Conservation (phyloP, 37 sponge, comb jelly and placozoan species). For the Hormiphora californensis region DNA sequence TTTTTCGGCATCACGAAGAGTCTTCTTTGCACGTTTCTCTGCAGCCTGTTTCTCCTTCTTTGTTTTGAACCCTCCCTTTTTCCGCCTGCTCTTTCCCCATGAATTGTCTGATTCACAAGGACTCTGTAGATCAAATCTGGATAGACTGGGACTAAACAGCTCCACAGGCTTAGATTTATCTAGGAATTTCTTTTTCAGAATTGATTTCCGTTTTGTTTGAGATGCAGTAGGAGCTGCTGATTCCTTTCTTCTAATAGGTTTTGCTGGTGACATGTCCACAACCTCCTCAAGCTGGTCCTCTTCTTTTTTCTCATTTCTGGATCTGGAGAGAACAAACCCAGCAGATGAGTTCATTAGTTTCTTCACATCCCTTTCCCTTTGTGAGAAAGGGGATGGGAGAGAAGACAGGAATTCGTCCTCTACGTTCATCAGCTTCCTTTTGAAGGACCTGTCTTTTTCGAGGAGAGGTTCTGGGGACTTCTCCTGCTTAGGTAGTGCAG, state of each 20-base stretch:
- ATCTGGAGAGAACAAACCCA: too few relatives aligned
- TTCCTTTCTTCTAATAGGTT: too few relatives aligned
- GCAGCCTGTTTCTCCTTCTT: neutral
- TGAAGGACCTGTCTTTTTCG: neutral
- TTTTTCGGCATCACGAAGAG: too few relatives aligned
- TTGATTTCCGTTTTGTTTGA: too few relatives aligned
- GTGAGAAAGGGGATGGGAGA: neutral
- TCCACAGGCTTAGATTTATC: neutral
- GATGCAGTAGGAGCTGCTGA: too few relatives aligned
- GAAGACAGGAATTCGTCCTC: slow-evolving; percentile 8
- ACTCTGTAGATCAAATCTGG: slow-evolving; percentile 18
- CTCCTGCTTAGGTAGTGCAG: neutral
- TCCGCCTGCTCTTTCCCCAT: slow-evolving; percentile 3
- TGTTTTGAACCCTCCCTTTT: slow-evolving; percentile 37
- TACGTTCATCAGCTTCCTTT: slow-evolving; percentile 5
- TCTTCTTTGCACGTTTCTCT: neutral
- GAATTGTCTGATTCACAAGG: slow-evolving; percentile 5
- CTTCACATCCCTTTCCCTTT: too few relatives aligned
- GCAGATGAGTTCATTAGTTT: too few relatives aligned
- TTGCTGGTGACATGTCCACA: too few relatives aligned
- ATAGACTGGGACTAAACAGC: neutral
- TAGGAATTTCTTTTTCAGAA: slow-evolving; percentile 38
- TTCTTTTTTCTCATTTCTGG: too few relatives aligned
- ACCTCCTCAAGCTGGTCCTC: too few relatives aligned
- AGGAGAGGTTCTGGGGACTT: neutral